These are phyloP conservation scores for Bombus cullumanus DNA, from an alignment of 1,140 invertebrate genomes.

Conservation along the genomic window DNA sequence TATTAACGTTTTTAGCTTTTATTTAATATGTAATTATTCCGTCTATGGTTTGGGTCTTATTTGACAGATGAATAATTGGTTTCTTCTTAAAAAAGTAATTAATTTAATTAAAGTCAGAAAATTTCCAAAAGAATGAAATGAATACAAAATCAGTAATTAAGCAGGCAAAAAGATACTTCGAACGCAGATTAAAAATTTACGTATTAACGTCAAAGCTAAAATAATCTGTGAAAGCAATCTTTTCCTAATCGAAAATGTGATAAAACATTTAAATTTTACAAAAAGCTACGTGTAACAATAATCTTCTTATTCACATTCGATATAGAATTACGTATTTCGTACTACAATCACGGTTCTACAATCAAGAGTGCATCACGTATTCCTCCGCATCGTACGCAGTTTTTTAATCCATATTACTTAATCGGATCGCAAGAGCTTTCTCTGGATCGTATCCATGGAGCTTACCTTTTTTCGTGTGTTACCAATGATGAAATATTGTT, in stretches of 20 bases:
- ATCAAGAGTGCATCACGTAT: too few relatives aligned
- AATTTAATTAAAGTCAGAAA: not conserved
- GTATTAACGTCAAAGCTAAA: not conserved
- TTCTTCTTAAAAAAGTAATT: not conserved
- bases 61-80: not conserved
- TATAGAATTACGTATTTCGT: not conserved
- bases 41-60: not conserved
- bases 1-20: not conserved
- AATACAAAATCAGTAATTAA: not conserved
- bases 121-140: not conserved
- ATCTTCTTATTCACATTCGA: not conserved
- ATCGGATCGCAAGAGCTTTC: constrained; percentile 1
- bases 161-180: too few relatives aligned
- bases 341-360: too few relatives aligned
- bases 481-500: not conserved
- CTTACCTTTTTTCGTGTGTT: too few relatives aligned
- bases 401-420: not conserved
- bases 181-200: not conserved
- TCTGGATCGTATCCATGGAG: too few relatives aligned
- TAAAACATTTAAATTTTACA: not conserved
- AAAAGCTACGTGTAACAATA: not conserved
- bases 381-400: not conserved
- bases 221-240: not conserved
- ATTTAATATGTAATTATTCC: not conserved
- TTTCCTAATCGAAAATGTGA: not conserved